Conservation (phyloP, 1,140 invertebrate species). For the Achroia grisella region DNA sequence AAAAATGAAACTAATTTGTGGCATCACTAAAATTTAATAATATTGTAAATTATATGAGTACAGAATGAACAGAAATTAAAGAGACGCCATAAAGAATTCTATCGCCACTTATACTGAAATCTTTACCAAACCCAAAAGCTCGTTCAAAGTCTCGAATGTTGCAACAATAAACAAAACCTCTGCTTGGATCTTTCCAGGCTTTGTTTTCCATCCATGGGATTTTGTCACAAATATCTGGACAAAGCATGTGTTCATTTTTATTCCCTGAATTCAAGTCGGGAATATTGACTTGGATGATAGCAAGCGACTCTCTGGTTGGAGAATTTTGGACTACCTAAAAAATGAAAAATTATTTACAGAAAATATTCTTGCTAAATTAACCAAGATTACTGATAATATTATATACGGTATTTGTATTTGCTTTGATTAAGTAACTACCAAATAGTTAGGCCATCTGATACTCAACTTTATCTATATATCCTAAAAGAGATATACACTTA, state of each 20-base stretch:
- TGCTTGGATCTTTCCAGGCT: constrained; percentile 24
- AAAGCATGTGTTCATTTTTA: constrained; percentile 22
- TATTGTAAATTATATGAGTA: too few relatives aligned
- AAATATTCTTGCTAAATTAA: not conserved
- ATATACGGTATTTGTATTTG: too few relatives aligned
- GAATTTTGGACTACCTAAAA: constrained; percentile 44
- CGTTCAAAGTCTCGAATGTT: constrained; percentile 35
- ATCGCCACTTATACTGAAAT: not conserved
- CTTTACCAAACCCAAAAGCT: constrained; percentile 15
- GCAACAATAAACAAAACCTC: constrained; percentile 55
- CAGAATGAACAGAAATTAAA: too few relatives aligned
- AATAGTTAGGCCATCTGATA: too few relatives aligned
- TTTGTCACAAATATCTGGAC: constrained; percentile 39
- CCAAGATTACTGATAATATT: too few relatives aligned
- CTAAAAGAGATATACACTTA: too few relatives aligned
- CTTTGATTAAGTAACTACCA: too few relatives aligned
- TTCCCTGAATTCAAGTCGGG: constrained; percentile 30
- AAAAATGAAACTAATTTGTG: too few relatives aligned
- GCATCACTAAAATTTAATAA: too few relatives aligned
- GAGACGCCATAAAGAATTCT: not conserved
- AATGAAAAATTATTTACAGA: not conserved
- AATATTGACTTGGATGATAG: constrained; percentile 49
- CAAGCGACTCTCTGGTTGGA: constrained; percentile 24
- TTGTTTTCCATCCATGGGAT: constrained; percentile 26
- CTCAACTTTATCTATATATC: too few relatives aligned